Conservation (phyloP, 2,797 vertebrate genomes). For the Austrolebias charrua region DNA sequence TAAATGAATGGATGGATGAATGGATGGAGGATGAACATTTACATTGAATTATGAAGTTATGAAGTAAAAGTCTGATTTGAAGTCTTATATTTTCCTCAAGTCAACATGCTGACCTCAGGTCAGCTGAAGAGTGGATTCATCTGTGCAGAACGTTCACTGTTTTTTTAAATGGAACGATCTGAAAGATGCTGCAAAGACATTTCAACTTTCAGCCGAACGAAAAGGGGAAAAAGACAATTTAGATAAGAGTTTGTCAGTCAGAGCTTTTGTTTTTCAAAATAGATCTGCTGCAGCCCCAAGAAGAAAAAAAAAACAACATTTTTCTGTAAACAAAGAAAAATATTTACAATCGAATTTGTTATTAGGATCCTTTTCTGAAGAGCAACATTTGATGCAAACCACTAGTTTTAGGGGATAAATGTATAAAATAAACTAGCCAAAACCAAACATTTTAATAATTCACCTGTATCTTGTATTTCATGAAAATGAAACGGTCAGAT, state of each 20-base stretch:
- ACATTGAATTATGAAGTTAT: no score
- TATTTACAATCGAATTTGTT: slow-evolving; percentile 16
- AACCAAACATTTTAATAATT: slow-evolving; percentile 62
- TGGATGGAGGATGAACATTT: no score
- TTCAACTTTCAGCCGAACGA: slow-evolving; percentile 23
- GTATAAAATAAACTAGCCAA: slow-evolving; percentile 12
- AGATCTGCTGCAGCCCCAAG: slow-evolving; percentile 17
- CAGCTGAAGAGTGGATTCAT: slow-evolving; percentile 45
- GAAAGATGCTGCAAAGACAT: slow-evolving; percentile 21
- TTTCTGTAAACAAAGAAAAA: slow-evolving; percentile 40
- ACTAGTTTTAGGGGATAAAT: slow-evolving; percentile 17
- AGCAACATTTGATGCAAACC: not conserved
- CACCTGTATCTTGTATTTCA: slow-evolving; percentile 55
- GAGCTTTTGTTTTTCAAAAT: slow-evolving; percentile 20
- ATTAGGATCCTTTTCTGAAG: not conserved
- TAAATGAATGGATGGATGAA: no score
- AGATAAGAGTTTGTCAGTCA: slow-evolving; percentile 26
- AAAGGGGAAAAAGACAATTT: slow-evolving; percentile 36
- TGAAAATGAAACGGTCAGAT: slow-evolving; percentile 56
- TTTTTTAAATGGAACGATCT: slow-evolving; percentile 39
- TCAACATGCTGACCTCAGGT: slow-evolving; percentile 21
- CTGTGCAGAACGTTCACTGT: slow-evolving; percentile 23
- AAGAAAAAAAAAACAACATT: slow-evolving; percentile 11
- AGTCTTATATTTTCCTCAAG: not conserved
- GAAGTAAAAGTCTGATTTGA: no score